phyloP scores from a whole-genome alignment of 1,140 invertebrate species.

The Apis cerana region DNA sequence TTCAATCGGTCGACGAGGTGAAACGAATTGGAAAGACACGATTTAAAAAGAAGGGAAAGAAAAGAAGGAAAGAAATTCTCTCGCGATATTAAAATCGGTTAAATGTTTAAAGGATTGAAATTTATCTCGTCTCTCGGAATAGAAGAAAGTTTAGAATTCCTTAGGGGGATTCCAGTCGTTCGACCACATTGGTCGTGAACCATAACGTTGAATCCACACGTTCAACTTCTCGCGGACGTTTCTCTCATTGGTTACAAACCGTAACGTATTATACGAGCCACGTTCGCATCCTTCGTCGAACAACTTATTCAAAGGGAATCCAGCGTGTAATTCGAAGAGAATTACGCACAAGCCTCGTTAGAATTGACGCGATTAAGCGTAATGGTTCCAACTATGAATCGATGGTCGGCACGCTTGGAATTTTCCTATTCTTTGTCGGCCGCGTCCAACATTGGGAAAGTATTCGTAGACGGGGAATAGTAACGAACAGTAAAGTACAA shows the following conservation, averaged over 20 bases:
- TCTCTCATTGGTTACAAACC: not conserved
- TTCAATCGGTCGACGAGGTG: not conserved
- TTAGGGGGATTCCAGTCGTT: not conserved
- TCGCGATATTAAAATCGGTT: no score
- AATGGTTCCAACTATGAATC: slow-evolving; percentile 15
- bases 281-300: not conserved
- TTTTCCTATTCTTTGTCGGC: slow-evolving; percentile 37
- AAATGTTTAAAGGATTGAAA: no score
- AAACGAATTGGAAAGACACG: not conserved
- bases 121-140: no score
- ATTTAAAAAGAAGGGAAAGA: no score
- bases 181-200: not conserved
- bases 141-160: no score
- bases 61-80: no score
- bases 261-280: not conserved
- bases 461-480: slow-evolving; percentile 54
- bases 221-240: not conserved
- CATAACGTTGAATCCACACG: not conserved
- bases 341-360: not conserved
- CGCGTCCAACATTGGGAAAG: slow-evolving; percentile 69
- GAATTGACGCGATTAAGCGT: not conserved
- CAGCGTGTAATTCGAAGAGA: not conserved
- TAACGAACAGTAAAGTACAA: slow-evolving; percentile 31
- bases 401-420: slow-evolving; percentile 20
- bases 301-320: not conserved